Percentiles rank a stretch among this genome's conserved stretches.
These are phyloP conservation scores for Petromus typicus DNA, from an alignment of 2,113 vertebrate species.

Conservation along the genomic window DNA sequence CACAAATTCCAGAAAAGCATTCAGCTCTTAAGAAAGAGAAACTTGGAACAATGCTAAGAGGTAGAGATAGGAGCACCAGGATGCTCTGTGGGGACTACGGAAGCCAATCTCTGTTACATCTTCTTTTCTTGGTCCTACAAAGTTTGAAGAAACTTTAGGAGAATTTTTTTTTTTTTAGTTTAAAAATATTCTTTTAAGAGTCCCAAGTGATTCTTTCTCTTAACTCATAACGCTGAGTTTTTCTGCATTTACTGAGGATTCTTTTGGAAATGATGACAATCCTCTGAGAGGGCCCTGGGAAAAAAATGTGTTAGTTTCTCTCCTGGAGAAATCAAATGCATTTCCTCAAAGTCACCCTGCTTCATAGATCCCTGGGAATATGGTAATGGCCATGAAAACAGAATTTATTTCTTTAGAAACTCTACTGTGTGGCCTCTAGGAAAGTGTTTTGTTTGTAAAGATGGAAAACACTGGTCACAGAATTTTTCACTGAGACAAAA, in stretches of 20 bases:
- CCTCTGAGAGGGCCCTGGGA: not conserved
- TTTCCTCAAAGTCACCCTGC: constrained; percentile 39
- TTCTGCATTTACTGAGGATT: constrained; percentile 58
- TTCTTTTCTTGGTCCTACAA: constrained; percentile 8
- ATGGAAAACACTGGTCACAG: not conserved
- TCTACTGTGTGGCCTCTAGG: constrained; percentile 18
- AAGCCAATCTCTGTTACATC: not conserved
- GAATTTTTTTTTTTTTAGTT: not conserved
- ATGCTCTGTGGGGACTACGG: not conserved
- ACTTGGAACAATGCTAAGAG: not conserved
- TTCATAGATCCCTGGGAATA: constrained; percentile 29
- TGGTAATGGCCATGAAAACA: constrained; percentile 57
- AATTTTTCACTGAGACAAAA: constrained; percentile 24
- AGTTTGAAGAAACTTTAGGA: constrained; percentile 62
- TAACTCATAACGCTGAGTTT: constrained; percentile 18
- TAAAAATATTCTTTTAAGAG: constrained; percentile 65
- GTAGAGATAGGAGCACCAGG: not conserved
- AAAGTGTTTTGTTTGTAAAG: constrained; percentile 63
- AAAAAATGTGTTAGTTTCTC: constrained; percentile 10
- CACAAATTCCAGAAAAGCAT: not conserved
- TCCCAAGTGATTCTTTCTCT: constrained; percentile 62
- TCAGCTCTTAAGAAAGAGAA: constrained; percentile 9
- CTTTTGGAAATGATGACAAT: constrained; percentile 36
- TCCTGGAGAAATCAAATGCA: constrained; percentile 11
- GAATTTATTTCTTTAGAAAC: constrained; percentile 62